Conservation (phyloP, 1,140 invertebrate genomes). For the Macrobrachium nipponense region DNA sequence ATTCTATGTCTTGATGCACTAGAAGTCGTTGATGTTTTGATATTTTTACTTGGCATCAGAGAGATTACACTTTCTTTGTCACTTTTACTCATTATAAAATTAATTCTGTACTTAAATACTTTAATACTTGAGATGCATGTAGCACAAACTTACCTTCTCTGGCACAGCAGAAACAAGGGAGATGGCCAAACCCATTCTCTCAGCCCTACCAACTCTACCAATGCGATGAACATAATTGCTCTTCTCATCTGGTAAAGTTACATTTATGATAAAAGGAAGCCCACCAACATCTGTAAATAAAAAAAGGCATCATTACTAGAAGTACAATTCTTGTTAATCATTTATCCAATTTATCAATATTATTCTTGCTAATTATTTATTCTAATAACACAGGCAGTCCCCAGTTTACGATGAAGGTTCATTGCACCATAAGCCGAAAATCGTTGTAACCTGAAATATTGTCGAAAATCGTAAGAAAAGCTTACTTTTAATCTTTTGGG, state of each 20-base stretch:
- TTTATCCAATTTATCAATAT: background rate
- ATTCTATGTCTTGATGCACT: too few relatives aligned
- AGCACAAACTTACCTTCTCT: constrained; percentile 79
- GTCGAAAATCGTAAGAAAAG: too few relatives aligned
- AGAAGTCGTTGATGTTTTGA: too few relatives aligned
- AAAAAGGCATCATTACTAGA: background rate
- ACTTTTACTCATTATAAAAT: too few relatives aligned
- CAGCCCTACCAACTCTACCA: constrained; percentile 96
- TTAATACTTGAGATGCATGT: background rate
- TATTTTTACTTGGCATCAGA: too few relatives aligned
- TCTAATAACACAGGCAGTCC: too few relatives aligned
- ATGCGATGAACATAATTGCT: constrained; percentile 99
- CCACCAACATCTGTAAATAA: constrained; percentile 82
- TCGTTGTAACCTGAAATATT: too few relatives aligned
- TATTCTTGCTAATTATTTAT: background rate
- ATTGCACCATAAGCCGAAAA: too few relatives aligned
- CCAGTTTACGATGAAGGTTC: too few relatives aligned
- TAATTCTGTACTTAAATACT: too few relatives aligned
- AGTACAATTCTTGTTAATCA: background rate
- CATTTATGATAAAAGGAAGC: constrained; percentile 97
- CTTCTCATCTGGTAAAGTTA: constrained; percentile 98
- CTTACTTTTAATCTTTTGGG: too few relatives aligned
- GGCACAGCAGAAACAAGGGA: constrained; percentile 93
- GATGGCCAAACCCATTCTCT: constrained; percentile 98
- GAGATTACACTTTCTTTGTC: too few relatives aligned